Evolutionary conservation across 2,888 invertebrate species (phyloP).

Genomic region (Lacanobia oleracea): DNA sequence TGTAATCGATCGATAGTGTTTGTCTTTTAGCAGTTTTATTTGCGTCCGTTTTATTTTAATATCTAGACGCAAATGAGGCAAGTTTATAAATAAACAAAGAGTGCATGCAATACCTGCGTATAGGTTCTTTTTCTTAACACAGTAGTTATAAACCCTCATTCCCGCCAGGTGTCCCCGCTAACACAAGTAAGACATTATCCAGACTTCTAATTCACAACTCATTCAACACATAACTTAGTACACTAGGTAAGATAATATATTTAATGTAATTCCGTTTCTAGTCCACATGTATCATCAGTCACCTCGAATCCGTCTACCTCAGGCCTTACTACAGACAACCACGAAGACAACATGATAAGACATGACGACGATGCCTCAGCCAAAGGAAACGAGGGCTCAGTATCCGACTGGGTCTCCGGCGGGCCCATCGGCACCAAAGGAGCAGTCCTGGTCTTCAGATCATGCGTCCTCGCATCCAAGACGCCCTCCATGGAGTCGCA

Average conservation of each 20-base stretch:
- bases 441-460: constrained; percentile 92
- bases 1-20: neutral
- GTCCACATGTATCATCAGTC: constrained; percentile 89
- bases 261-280: constrained; percentile 68
- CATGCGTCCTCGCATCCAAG: constrained; percentile 90
- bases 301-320: constrained; percentile 86
- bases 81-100: neutral
- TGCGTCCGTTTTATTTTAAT: neutral
- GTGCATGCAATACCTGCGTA: constrained; percentile 22
- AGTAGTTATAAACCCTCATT: neutral
- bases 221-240: neutral
- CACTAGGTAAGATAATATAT: neutral
- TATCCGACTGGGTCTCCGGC: constrained; percentile 90
- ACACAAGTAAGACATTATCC: constrained; percentile 11
- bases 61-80: neutral
- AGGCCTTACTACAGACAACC: constrained; percentile 79
- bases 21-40: neutral
- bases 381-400: constrained; percentile 79
- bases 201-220: constrained; percentile 16
- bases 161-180: neutral
- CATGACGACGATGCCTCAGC: constrained; percentile 77
- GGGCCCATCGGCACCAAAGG: constrained; percentile 92
- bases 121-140: neutral
- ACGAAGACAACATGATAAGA: constrained; percentile 84
- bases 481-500: constrained; percentile 86